Base-by-base conservation (phyloP, 2,888 invertebrate species). In the Stenurella melanura region DNA sequence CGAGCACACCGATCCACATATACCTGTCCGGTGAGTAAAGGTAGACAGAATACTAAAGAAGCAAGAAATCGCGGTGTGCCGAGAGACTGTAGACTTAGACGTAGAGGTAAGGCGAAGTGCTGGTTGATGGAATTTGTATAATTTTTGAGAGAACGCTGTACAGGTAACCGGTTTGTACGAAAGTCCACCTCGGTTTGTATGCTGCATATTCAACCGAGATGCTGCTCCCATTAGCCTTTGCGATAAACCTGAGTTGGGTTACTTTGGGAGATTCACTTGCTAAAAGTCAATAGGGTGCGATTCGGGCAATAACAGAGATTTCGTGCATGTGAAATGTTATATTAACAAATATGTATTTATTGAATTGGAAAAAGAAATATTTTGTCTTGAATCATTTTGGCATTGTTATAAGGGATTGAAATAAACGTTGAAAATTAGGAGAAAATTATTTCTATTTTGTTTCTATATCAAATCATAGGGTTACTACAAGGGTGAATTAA, bases 41-140 rank as follows among this genome's bases (percentile, higher is more conserved):
- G 78, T 78, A 80, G 80, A 78, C 79, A 74, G 80, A 82, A 79
- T 76, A 83, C 83, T 83, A 76, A 81, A 80, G 80, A 80, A 66
- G 74, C 74, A 79, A 78, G 79, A 77, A 70, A 79, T 67, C 75
- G 74, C 77, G 71, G 66, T 57, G 74, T 72, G 50, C 56, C 50
- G 76, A 42, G 61, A 67, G 75, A 69, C 74, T 66, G 76, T 18
- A 18, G 75, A 72, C 67, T 69, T 19, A 67, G 38, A 69, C 75
- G 77, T 71, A 67, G 80, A 79, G 76, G 75, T 38, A 67, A 66
- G 66, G 67, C 60, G 57, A 34, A 12, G 61, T 74, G 76, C 74
- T 71, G 76, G 75, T 73, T 50, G 75, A 74, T 78, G 79, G 80
- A 81, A 81, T 81, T 79, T 74, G 79, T 77, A 76, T 78, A 78